Conservation (phyloP, 1,140 invertebrate genomes). For the Agraylea sexmaculata region DNA sequence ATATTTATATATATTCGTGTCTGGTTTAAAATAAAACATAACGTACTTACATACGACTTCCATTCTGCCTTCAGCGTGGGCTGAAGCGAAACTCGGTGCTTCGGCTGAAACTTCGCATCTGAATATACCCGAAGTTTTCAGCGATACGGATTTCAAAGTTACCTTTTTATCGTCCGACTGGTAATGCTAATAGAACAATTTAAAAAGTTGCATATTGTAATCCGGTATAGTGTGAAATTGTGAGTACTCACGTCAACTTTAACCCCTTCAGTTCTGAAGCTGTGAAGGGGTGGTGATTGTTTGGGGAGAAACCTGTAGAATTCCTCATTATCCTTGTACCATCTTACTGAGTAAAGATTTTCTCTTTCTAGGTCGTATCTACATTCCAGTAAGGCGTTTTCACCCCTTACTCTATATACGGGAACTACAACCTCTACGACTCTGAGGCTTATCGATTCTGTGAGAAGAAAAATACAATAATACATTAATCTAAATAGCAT, state of each 20-base stretch:
- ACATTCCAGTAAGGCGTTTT: constrained; percentile 53
- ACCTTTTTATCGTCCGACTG: constrained; percentile 49
- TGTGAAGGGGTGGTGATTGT: constrained; percentile 41
- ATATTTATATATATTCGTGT: constrained; percentile 3
- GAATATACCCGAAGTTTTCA: constrained; percentile 57
- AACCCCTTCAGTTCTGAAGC: constrained; percentile 50
- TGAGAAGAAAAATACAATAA: constrained; percentile 5
- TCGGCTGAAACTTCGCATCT: constrained; percentile 69
- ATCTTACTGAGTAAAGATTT: constrained; percentile 57
- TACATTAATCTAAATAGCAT: no score
- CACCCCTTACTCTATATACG: constrained; percentile 48
- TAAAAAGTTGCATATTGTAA: neutral
- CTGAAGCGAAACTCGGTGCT: constrained; percentile 56
- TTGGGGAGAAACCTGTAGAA: constrained; percentile 61
- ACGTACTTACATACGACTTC: constrained; percentile 57
- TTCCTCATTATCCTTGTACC: constrained; percentile 72
- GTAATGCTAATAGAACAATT: constrained; percentile 28
- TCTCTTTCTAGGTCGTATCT: constrained; percentile 51
- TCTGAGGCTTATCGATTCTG: constrained; percentile 32
- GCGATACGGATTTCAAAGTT: constrained; percentile 45
- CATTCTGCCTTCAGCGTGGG: constrained; percentile 53
- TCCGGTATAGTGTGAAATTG: neutral
- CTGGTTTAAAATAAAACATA: neutral
- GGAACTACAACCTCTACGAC: constrained; percentile 50
- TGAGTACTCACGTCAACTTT: constrained; percentile 50